phyloP scores from a whole-genome alignment of 2,113 vertebrate species.

The Vombatus ursinus region DNA sequence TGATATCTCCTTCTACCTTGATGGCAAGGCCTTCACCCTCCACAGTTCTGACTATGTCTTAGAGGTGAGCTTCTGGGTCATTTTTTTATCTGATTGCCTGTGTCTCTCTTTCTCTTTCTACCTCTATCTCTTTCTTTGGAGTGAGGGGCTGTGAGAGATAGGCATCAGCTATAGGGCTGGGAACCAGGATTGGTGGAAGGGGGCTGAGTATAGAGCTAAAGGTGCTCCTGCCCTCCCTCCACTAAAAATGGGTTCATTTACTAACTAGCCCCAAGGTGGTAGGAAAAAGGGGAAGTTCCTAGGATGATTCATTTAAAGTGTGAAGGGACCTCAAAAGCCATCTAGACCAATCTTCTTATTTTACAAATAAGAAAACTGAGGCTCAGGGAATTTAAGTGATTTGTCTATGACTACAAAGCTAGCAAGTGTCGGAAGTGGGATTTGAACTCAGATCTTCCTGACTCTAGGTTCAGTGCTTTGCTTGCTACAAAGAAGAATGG shows the following conservation, averaged over 20 bases:
- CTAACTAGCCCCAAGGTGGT: not conserved
- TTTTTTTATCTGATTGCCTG: not conserved
- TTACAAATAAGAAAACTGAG: not conserved
- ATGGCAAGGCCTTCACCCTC: constrained; percentile 88
- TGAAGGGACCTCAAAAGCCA: too few species aligned
- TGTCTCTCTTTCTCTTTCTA: not conserved
- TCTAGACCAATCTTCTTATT: not conserved
- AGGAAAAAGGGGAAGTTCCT: not conserved
- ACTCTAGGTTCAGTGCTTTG: not conserved
- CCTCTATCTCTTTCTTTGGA: not conserved
- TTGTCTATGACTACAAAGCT: not conserved
- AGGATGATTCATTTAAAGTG: too few species aligned
- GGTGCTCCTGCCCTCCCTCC: not conserved
- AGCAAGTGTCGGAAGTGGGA: not conserved
- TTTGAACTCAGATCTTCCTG: not conserved
- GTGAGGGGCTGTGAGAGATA: not conserved
- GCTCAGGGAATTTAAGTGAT: not conserved
- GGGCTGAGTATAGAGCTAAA: not conserved
- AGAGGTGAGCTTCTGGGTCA: constrained; percentile 84
- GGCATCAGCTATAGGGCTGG: not conserved
- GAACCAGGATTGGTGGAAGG: not conserved
- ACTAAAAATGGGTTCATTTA: not conserved
- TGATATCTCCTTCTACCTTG: constrained; percentile 93
- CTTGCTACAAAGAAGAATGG: not conserved
- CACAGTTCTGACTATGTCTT: constrained; percentile 90